These are phyloP conservation scores for Larimichthys polyactis DNA, from an alignment of 2,113 vertebrate genomes.

Conservation along the genomic window DNA sequence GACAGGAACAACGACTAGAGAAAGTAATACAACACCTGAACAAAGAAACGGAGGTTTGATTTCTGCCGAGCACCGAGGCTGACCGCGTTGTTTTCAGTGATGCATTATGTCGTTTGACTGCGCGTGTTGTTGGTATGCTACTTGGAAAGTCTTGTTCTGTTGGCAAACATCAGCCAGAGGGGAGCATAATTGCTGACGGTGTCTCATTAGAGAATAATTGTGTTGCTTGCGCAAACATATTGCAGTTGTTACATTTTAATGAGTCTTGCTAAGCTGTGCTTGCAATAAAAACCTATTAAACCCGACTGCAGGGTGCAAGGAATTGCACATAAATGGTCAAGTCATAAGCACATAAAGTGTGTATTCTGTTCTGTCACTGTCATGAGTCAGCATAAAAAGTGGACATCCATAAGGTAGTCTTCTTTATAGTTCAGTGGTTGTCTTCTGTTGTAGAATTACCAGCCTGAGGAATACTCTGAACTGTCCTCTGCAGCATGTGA, in stretches of 20 bases:
- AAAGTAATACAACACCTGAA: slow-evolving; percentile 3
- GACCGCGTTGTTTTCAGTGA: neutral
- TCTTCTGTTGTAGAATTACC: neutral
- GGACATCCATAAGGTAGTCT: neutral
- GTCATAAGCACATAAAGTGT: neutral
- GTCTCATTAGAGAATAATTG: slow-evolving; percentile 48
- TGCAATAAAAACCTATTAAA: slow-evolving; percentile 2
- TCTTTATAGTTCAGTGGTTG: neutral
- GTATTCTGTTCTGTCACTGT: neutral
- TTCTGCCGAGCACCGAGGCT: neutral
- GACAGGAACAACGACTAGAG: neutral
- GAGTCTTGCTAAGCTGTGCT: slow-evolving; percentile 17
- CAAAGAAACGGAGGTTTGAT: neutral
- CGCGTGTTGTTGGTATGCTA: slow-evolving; percentile 6
- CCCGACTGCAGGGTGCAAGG: neutral
- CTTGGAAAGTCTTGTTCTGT: neutral
- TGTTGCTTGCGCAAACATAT: slow-evolving; percentile 20
- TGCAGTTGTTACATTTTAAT: slow-evolving; percentile 50
- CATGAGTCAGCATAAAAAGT: neutral
- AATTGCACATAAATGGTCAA: slow-evolving; percentile 10
- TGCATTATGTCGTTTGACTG: neutral
- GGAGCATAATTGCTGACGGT: slow-evolving; percentile 33
- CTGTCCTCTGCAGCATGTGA: neutral
- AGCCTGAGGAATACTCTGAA: neutral
- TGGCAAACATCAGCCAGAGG: slow-evolving; percentile 11